A percentile compares a stretch with the other conserved stretches of the same genome.
These are phyloP conservation scores for Brachynemurus nebulosus DNA, from an alignment of 2,888 invertebrate species.

Conservation along the genomic window DNA sequence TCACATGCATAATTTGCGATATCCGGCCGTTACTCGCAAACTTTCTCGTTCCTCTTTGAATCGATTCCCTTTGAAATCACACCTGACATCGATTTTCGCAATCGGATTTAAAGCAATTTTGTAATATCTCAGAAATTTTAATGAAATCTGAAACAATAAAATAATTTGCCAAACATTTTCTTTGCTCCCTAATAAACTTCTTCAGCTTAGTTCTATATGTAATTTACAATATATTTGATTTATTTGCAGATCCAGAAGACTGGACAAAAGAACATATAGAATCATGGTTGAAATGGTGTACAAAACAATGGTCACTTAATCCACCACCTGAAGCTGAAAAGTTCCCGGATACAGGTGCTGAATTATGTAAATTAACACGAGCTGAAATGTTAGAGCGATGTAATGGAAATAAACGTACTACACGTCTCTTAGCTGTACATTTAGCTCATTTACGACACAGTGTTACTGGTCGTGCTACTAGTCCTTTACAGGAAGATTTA, in stretches of 20 bases:
- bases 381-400: slow-evolving; percentile 44
- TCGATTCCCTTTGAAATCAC: too few relatives aligned
- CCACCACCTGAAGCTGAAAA: slow-evolving; percentile 36
- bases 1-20: too few relatives aligned
- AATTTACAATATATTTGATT: slow-evolving; percentile 4
- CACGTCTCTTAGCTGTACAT: slow-evolving; percentile 43
- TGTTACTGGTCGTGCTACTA: slow-evolving; percentile 43
- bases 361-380: slow-evolving; percentile 43
- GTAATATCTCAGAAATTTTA: too few relatives aligned
- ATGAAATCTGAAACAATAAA: too few relatives aligned
- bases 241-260: slow-evolving; percentile 42
- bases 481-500: slow-evolving; percentile 39
- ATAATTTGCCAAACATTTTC: too few relatives aligned
- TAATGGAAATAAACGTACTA: slow-evolving; percentile 32
- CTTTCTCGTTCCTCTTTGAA: too few relatives aligned
- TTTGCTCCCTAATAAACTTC: too few relatives aligned
- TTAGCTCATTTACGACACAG: slow-evolving; percentile 43
- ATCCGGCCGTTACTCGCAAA: too few relatives aligned
- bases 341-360: slow-evolving; percentile 41
- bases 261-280: slow-evolving; percentile 44
- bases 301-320: slow-evolving; percentile 41
- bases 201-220: too few relatives aligned
- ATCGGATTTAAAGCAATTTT: too few relatives aligned
- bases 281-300: slow-evolving; percentile 48
- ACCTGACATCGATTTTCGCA: too few relatives aligned